phyloP scores from a whole-genome alignment of 2,888 invertebrate species.

The Polydrusus pterygomalis region DNA sequence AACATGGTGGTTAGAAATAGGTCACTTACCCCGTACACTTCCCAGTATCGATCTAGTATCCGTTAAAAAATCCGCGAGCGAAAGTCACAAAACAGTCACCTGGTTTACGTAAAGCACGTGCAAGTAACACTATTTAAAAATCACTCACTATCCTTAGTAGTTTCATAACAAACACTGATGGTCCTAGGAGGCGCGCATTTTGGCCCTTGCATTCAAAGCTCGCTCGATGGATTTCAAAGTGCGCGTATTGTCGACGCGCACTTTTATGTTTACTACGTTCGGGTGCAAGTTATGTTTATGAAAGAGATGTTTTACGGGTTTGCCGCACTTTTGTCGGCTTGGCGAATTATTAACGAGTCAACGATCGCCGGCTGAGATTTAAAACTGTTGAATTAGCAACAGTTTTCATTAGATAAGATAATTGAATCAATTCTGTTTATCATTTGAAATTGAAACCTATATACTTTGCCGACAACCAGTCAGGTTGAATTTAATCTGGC shows the following conservation, averaged over 20 bases:
- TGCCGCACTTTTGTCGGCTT: conserved; percentile 48
- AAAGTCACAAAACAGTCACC: conserved; percentile 13
- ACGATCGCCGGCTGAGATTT: conserved; percentile 32
- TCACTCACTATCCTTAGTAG: conserved; percentile 62
- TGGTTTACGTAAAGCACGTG: conserved; percentile 60
- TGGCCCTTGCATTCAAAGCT: conserved; percentile 63
- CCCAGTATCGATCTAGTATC: conserved; percentile 40
- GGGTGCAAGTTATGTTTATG: conserved; percentile 19
- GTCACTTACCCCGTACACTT: conserved; percentile 59
- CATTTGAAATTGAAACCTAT: conserved; percentile 16
- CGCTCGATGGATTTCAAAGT: conserved; percentile 61
- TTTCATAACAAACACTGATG: conserved; percentile 64
- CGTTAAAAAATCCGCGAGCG: conserved; percentile 47
- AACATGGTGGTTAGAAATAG: conserved; percentile 51
- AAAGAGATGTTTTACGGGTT: conserved; percentile 7
- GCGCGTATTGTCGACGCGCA: conserved; percentile 58
- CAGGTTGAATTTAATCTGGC: background rate
- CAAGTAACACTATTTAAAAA: conserved; percentile 60
- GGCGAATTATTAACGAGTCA: conserved; percentile 25
- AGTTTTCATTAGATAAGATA: background rate
- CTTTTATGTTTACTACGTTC: conserved; percentile 57
- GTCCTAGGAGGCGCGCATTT: conserved; percentile 59
- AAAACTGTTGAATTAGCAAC: conserved; percentile 27
- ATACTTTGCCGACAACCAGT: background rate
- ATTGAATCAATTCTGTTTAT: background rate